Evolutionary conservation across 2,888 invertebrate species (phyloP).

Genomic region (Calameuta filiformis): DNA sequence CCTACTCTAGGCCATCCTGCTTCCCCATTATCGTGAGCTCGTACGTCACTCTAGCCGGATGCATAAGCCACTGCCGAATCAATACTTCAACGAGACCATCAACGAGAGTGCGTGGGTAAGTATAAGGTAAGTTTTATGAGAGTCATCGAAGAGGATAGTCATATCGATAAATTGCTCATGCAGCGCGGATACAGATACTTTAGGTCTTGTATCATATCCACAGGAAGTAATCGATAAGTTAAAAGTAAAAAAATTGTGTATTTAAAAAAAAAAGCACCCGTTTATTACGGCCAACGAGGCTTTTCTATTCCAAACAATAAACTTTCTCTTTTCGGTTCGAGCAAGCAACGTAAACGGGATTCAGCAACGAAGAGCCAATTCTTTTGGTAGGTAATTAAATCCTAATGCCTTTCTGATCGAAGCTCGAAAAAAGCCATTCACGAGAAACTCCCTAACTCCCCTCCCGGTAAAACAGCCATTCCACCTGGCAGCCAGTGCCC

Average conservation of each 20-base stretch:
- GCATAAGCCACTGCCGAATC: slow-evolving; percentile 36
- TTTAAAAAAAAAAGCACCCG: neutral
- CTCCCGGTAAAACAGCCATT: neutral
- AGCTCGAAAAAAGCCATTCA: neutral
- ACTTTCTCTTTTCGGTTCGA: neutral
- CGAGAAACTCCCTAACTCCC: neutral
- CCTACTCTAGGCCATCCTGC: slow-evolving; percentile 27
- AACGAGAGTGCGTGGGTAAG: slow-evolving; percentile 12
- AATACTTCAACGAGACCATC: slow-evolving; percentile 43
- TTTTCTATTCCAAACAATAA: neutral
- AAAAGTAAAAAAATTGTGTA: neutral
- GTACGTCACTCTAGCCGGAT: slow-evolving; percentile 17
- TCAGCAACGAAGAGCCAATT: neutral
- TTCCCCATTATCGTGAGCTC: slow-evolving; percentile 7
- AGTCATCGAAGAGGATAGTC: neutral
- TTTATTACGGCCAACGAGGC: too few species aligned
- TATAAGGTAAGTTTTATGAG: neutral
- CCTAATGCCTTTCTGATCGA: neutral
- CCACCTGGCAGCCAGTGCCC: neutral
- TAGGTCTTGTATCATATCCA: neutral
- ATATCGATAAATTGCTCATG: neutral
- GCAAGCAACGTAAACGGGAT: neutral
- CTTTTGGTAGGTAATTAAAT: slow-evolving; percentile 1
- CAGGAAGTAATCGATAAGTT: neutral
- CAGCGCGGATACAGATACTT: neutral